Conservation (phyloP, 2,888 invertebrate genomes). For the Iselma pallidipennis region DNA sequence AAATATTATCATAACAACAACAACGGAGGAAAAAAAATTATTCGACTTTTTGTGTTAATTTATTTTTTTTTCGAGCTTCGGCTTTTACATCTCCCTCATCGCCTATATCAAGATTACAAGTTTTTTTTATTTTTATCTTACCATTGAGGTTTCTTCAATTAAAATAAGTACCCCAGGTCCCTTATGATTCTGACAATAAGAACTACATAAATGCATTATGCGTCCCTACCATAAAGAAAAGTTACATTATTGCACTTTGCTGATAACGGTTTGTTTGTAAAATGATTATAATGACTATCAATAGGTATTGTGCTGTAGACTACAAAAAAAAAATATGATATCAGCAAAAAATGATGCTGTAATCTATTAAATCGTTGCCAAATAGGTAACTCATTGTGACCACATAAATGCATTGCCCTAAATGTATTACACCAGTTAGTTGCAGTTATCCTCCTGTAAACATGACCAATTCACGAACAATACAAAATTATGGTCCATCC, state of each 20-base stretch:
- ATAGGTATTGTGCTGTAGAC: no score
- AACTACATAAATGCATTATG: slow-evolving; percentile 48
- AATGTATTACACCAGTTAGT: slow-evolving; percentile 25
- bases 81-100: slow-evolving; percentile 47
- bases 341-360: no score
- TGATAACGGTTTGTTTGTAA: no score
- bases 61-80: slow-evolving; percentile 35
- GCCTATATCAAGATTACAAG: slow-evolving; percentile 49
- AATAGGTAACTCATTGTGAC: slow-evolving; percentile 15
- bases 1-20: background rate
- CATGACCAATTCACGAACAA: slow-evolving; percentile 40
- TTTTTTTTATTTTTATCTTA: slow-evolving; percentile 54
- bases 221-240: slow-evolving; percentile 34
- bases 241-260: no score
- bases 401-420: slow-evolving; percentile 14
- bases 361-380: background rate
- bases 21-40: slow-evolving; percentile 16
- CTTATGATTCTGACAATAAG: slow-evolving; percentile 25
- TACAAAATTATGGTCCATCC: slow-evolving; percentile 43
- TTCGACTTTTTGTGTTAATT: slow-evolving; percentile 29
- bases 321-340: no score
- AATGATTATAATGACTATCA: no score
- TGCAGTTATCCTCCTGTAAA: slow-evolving; percentile 27
- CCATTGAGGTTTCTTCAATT: slow-evolving; percentile 56
- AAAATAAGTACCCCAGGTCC: slow-evolving; percentile 46